These are phyloP conservation scores for Epinotia bilunana DNA, from an alignment of 2,888 invertebrate genomes.

Conservation along the genomic window DNA sequence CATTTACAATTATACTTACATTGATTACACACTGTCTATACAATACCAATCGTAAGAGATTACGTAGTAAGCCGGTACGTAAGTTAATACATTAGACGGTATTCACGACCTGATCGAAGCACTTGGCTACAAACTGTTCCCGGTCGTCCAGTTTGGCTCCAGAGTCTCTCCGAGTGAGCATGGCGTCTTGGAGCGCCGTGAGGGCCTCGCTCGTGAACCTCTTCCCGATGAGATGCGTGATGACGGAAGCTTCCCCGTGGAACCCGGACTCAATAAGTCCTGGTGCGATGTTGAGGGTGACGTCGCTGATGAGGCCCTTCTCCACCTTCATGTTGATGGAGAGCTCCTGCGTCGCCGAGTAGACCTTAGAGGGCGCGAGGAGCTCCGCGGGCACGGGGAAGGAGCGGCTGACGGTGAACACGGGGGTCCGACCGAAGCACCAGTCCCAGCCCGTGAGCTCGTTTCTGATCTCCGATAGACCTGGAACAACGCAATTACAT, in stretches of 20 bases:
- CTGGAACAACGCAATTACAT: slow-evolving; percentile 65
- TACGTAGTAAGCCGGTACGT: slow-evolving; percentile 15
- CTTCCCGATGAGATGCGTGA: slow-evolving; percentile 87
- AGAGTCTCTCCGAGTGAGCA: slow-evolving; percentile 70
- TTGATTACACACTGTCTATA: slow-evolving; percentile 38
- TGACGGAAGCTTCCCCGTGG: slow-evolving; percentile 86
- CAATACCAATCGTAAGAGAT: slow-evolving; percentile 28
- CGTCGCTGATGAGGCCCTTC: slow-evolving; percentile 87
- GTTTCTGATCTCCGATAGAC: slow-evolving; percentile 88
- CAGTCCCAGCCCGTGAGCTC: slow-evolving; percentile 93
- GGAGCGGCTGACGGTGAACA: slow-evolving; percentile 89
- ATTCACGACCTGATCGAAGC: slow-evolving; percentile 86
- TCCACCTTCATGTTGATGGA: slow-evolving; percentile 87
- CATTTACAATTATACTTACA: slow-evolving; percentile 36
- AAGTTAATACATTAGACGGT: slow-evolving; percentile 65
- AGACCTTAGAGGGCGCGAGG: slow-evolving; percentile 71
- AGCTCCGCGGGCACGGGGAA: slow-evolving; percentile 85
- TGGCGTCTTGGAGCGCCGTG: slow-evolving; percentile 83
- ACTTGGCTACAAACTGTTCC: slow-evolving; percentile 86
- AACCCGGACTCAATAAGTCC: slow-evolving; percentile 85
- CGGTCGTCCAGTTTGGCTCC: slow-evolving; percentile 79
- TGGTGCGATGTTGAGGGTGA: slow-evolving; percentile 86
- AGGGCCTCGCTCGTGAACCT: slow-evolving; percentile 87
- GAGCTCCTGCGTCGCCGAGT: slow-evolving; percentile 79
- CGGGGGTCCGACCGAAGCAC: slow-evolving; percentile 94